A percentile compares a stretch with the other conserved stretches of the same genome.
These are phyloP conservation scores for Caenorhabditis sp. DNA, from an alignment of 2,888 invertebrate species.

Conservation along the genomic window DNA sequence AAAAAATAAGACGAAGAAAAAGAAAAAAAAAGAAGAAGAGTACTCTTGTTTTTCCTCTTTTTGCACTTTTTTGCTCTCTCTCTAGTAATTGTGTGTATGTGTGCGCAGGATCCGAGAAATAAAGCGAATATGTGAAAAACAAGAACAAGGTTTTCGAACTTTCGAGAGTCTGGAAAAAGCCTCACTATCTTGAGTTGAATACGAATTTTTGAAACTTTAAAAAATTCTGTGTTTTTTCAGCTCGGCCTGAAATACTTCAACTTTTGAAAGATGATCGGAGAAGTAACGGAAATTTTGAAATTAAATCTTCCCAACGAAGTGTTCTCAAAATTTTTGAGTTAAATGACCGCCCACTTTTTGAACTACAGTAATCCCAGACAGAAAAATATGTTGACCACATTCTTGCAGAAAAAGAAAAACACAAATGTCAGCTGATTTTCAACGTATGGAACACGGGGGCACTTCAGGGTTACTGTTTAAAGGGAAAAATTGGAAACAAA, in stretches of 20 bases:
- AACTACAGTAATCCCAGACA: constrained; percentile 1
- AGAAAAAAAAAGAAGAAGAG: neutral
- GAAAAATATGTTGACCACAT: neutral
- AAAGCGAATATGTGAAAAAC: neutral
- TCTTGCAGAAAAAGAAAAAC: neutral
- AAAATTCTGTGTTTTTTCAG: no score
- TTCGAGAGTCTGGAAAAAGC: neutral
- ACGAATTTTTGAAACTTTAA: no score
- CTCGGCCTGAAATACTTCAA: no score
- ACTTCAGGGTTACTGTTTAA: no score
- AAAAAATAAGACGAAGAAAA: neutral
- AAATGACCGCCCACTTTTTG: no score
- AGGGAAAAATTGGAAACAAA: no score
- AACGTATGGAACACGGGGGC: neutral
- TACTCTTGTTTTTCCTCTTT: neutral
- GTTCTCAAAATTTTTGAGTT: no score
- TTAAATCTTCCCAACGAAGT: no score
- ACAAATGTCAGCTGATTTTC: neutral
- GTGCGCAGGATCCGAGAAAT: neutral
- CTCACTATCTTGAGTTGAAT: no score
- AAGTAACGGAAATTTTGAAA: no score
- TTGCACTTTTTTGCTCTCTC: constrained; percentile 1
- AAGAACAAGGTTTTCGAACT: neutral
- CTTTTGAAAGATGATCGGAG: no score
- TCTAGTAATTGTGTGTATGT: neutral